Conservation (phyloP, 1,140 invertebrate species). For the Uloborus diversus region DNA sequence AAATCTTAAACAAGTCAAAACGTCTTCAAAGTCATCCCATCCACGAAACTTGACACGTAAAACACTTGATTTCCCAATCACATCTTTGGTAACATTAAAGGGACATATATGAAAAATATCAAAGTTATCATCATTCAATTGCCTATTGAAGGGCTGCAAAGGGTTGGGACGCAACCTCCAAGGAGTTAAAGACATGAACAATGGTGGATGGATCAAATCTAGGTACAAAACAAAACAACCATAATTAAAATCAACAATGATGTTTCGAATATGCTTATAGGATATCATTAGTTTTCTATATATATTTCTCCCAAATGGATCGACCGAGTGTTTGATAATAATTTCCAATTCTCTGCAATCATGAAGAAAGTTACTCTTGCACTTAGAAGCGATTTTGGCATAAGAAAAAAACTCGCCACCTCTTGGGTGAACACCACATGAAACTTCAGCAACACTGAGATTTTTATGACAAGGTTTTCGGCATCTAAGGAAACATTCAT, state of each 20-base stretch:
- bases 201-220: slow-evolving; percentile 2
- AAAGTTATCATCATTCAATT: no score
- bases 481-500: slow-evolving; percentile 14
- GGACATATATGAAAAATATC: neutral
- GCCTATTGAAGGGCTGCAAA: no score
- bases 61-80: slow-evolving; percentile 10
- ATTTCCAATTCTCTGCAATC: slow-evolving; percentile 21
- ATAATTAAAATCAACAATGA: neutral
- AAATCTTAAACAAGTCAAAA: slow-evolving; percentile 5
- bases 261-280: slow-evolving; percentile 8
- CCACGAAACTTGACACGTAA: neutral
- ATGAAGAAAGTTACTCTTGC: neutral
- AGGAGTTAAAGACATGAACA: no score
- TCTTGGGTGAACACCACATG: slow-evolving; percentile 2
- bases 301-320: no score
- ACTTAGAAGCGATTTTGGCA: neutral
- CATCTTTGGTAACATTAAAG: neutral
- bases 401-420: slow-evolving; percentile 13
- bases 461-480: neutral
- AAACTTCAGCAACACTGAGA: neutral
- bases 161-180: no score
- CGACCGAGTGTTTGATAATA: no score
- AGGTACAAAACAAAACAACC: slow-evolving; percentile 8
- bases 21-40: neutral
- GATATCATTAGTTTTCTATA: slow-evolving; percentile 1